Evolutionary conservation across 2,888 invertebrate genomes (phyloP).

Genomic region (Drosophila emarginata): DNA sequence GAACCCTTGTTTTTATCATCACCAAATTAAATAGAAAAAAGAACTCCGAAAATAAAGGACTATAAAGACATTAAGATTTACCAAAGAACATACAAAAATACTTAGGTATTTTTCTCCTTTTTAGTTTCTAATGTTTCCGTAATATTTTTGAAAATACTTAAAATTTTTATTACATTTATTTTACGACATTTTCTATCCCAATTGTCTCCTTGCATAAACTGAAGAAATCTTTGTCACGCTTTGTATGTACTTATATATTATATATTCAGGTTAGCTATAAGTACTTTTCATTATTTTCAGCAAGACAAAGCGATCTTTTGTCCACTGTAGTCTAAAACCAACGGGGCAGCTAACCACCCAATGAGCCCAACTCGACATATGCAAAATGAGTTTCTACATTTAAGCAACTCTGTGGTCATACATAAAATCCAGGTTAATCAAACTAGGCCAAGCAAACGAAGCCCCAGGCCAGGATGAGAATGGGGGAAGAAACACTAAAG

Average conservation of each 20-base stretch:
- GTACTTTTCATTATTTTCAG: slow-evolving; percentile 5
- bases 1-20: too few relatives aligned
- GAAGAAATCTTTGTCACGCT: neutral
- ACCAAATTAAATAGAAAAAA: too few relatives aligned
- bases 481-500: slow-evolving; percentile 9
- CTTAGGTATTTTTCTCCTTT: too few relatives aligned
- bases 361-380: slow-evolving; percentile 12
- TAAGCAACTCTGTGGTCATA: slow-evolving; percentile 29
- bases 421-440: slow-evolving; percentile 65
- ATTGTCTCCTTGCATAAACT: neutral
- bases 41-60: too few relatives aligned
- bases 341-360: neutral
- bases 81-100: too few relatives aligned
- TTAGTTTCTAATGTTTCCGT: too few relatives aligned
- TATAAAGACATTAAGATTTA: too few relatives aligned
- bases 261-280: neutral
- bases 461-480: neutral
- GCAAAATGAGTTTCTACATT: slow-evolving; percentile 10
- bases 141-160: too few relatives aligned
- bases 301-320: neutral
- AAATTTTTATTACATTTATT: neutral
- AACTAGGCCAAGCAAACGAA: slow-evolving; percentile 52
- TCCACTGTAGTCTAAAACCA: neutral
- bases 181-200: neutral
- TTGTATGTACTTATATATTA: neutral